Base-by-base conservation (phyloP, 1,140 invertebrate genomes). In the Solenopsis invicta region DNA sequence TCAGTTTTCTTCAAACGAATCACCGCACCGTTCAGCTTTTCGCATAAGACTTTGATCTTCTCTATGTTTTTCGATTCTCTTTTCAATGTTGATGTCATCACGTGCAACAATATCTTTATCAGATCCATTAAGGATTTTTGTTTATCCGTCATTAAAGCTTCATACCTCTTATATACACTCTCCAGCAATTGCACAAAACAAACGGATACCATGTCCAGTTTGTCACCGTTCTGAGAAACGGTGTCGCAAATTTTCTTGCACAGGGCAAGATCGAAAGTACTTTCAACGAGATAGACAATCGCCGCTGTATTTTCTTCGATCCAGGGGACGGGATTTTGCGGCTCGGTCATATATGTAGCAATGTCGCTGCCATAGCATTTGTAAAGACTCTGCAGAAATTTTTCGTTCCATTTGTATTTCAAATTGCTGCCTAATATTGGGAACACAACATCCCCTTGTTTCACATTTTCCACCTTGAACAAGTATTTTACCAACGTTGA, bases 1-100 rank as follows among this genome's bases (percentile, higher is more conserved):
- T 93, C 86, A 9, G 88, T 88, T 1, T 92, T 78, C 90, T 93
- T 94, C 66, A 94, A 94, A 37, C 90, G 52, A 37, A 92, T 69
- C 1, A 93, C 87, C 5, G 94, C 78, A 18, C 92, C 75, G 16
- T 85, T 67, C 74, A 95, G 80, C 92, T 93, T 87, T 86, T 95
- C 85, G 93, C 93, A 88, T 94, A 95, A 87, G 91, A 93, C 75
- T 89, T 94, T 69, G 88, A 96, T 82, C 96, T 96, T 91, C 93
- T 94, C 52, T 59, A 82, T 75, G 95, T 94, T 92, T 94, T 95
- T 95, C 0, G 91, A 71, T 87, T 95, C 95, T 72, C 96, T 96
- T 92, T 97, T 97, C 84, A 97, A 92, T 12, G 96, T 95, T 29
- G 95, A 92, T 0, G 94, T 95, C 45, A 94, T 91, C 86, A 97